phyloP scores from a whole-genome alignment of 2,888 invertebrate species.

The Malthinus seriepunctatus region DNA sequence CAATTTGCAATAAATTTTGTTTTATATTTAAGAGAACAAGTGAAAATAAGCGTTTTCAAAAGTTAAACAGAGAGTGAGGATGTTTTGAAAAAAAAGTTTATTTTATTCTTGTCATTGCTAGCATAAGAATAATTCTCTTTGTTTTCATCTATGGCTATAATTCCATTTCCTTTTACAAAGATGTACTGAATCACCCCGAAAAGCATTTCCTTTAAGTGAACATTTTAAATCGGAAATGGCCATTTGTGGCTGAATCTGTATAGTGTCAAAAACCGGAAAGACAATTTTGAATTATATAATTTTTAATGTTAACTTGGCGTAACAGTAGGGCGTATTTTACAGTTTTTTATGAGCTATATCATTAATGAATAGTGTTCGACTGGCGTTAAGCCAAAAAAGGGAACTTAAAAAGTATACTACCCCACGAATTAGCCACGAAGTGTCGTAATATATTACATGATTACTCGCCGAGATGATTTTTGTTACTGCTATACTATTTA shows the following conservation, averaged over 20 bases:
- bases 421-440: slow-evolving; percentile 51
- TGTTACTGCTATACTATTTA: slow-evolving; percentile 49
- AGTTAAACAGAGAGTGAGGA: slow-evolving; percentile 16
- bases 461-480: slow-evolving; percentile 53
- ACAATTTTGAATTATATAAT: slow-evolving; percentile 53
- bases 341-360: slow-evolving; percentile 32
- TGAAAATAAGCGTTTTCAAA: not conserved
- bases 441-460: slow-evolving; percentile 51
- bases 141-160: slow-evolving; percentile 41
- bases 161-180: slow-evolving; percentile 38
- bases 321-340: slow-evolving; percentile 34
- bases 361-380: slow-evolving; percentile 38
- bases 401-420: slow-evolving; percentile 32
- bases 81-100: slow-evolving; percentile 38
- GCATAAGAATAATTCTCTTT: slow-evolving; percentile 41
- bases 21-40: not conserved
- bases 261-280: slow-evolving; percentile 51
- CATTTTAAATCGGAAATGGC: slow-evolving; percentile 53
- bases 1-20: slow-evolving; percentile 46
- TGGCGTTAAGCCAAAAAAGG: slow-evolving; percentile 43
- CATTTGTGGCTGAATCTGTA: slow-evolving; percentile 49
- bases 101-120: slow-evolving; percentile 35
- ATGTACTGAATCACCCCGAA: slow-evolving; percentile 35
- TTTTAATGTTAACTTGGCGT: slow-evolving; percentile 46
- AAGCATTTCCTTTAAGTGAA: slow-evolving; percentile 34